Evolutionary conservation across 2,888 invertebrate species (phyloP), one percentile per base, ranked within the genome.

Genomic region (Bedellia somnulentella): DNA sequence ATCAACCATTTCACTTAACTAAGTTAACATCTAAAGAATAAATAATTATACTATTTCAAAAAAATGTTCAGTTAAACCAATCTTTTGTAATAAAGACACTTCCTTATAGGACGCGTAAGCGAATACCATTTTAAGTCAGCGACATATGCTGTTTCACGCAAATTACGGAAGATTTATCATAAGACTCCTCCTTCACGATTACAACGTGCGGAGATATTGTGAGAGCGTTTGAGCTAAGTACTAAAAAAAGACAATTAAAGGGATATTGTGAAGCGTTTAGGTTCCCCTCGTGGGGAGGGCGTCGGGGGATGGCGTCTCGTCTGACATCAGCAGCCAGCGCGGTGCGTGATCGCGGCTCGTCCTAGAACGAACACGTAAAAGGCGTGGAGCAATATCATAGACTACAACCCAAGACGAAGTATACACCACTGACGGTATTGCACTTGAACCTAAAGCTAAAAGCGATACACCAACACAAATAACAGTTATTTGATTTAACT

Each of bases 101-200:
- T n/a, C n/a, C n/a, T n/a, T n/a, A n/a, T n/a, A n/a, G n/a, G n/a
- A n/a, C n/a, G n/a, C n/a, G n/a, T n/a, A n/a, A n/a, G n/a, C n/a
- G n/a, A n/a, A n/a, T n/a, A 61, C 55, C 61, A 62, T 67, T 61
- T 66, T 73, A 75, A 75, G 71, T 73, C 71, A 68, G 64, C 66
- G 71, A 68, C 75, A 70, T 75, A 75, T 73, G 75, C 73, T 73
- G 71, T 75, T 71, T 75, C 71, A 75, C 73, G 73, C 71, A 75
- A 75, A 75, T 75, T 75, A 71, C 70, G 57, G 63, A 54, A 75
- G 73, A 75, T 75, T 73, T 75, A 75, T 75, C 73, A 75, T 75
- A 71, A 71, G 68, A 71, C 67, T 68, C 70, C 73, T 67, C 70
- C 57, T 61, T 73, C n/a, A n/a, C n/a, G 73, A 75, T 73, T 73